Conservation (phyloP, 2,797 vertebrate species). For the Borostomias antarcticus region DNA sequence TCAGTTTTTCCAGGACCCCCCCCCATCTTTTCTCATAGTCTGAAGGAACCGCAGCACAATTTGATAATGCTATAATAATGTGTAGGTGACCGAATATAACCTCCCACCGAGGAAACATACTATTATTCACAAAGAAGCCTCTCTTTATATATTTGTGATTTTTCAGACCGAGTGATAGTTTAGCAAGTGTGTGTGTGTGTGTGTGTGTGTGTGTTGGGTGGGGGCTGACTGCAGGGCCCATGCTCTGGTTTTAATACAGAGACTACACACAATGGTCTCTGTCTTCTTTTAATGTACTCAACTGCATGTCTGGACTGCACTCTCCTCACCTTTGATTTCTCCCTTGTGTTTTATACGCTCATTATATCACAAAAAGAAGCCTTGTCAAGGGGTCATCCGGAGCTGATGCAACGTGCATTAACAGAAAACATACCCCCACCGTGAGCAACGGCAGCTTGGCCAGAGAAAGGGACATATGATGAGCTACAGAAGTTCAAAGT, state of each 20-base stretch:
- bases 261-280: slow-evolving; percentile 66
- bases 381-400: slow-evolving; percentile 70
- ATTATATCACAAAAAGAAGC: slow-evolving; percentile 72
- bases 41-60: slow-evolving; percentile 68
- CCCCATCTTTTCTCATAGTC: slow-evolving; percentile 54
- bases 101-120: slow-evolving; percentile 57
- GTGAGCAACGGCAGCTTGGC: slow-evolving; percentile 67
- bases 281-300: slow-evolving; percentile 65
- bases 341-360: slow-evolving; percentile 55
- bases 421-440: slow-evolving; percentile 73
- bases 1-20: slow-evolving; percentile 64
- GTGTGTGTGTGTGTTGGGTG: too few species aligned
- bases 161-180: slow-evolving; percentile 53
- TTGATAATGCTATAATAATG: slow-evolving; percentile 71
- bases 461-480: slow-evolving; percentile 59
- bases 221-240: slow-evolving; percentile 42
- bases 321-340: slow-evolving; percentile 68
- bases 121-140: slow-evolving; percentile 60
- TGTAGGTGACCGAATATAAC: slow-evolving; percentile 66
- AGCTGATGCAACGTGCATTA: slow-evolving; percentile 74
- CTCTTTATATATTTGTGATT: slow-evolving; percentile 60
- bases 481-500: slow-evolving; percentile 70
- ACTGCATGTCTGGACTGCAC: slow-evolving; percentile 55
- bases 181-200: too few species aligned
- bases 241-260: slow-evolving; percentile 76